Conservation (phyloP, 2,888 invertebrate genomes). For the Linnaemya vulpina region DNA sequence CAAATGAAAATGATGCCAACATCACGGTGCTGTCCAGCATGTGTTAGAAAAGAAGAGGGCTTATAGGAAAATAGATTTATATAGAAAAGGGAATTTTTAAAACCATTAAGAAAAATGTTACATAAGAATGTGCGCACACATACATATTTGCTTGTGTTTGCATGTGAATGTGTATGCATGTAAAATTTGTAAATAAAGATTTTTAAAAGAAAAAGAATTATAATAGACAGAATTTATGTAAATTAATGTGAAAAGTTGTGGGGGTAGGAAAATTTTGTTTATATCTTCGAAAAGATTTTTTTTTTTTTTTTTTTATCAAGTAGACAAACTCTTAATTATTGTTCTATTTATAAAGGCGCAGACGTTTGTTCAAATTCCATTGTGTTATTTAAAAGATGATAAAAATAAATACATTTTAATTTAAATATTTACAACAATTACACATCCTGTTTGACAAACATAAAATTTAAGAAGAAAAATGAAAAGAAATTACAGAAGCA, state of each 20-base stretch:
- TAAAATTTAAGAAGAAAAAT: not conserved
- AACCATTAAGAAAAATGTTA: no score
- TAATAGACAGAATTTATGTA: not conserved
- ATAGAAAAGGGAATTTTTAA: no score
- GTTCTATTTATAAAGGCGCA: not conserved
- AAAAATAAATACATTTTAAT: constrained; percentile 2
- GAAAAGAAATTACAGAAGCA: not conserved
- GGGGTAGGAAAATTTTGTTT: constrained; percentile 33
- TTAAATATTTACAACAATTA: constrained; percentile 27
- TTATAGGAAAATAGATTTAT: no score
- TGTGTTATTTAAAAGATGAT: constrained; percentile 18
- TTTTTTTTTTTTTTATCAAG: not conserved
- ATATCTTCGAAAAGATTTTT: not conserved
- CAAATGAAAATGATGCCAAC: no score
- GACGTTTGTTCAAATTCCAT: not conserved
- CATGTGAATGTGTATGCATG: no score
- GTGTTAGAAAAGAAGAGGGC: no score
- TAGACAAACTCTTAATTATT: not conserved
- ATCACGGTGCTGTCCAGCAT: no score
- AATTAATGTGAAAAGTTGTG: not conserved
- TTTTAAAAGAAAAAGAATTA: no score
- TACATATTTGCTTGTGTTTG: no score
- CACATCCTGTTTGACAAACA: constrained; percentile 10
- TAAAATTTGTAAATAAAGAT: no score
- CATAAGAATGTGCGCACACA: no score